phyloP scores from a whole-genome alignment of 2,113 vertebrate genomes.

The Pygoscelis adeliae region DNA sequence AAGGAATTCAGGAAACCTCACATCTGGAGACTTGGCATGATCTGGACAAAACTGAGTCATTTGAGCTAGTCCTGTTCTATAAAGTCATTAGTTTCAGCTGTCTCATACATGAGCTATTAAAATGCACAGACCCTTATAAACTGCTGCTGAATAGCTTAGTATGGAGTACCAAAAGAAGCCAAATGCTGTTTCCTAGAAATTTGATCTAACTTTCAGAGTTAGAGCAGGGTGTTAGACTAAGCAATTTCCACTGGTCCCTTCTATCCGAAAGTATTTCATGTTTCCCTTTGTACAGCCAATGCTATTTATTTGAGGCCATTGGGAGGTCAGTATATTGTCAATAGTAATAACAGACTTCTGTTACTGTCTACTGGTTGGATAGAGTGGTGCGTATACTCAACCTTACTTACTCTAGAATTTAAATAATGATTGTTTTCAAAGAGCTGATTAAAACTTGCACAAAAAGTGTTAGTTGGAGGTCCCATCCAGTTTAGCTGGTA shows the following conservation, averaged over 20 bases:
- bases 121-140: background rate
- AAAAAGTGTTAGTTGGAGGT: background rate
- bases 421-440: background rate
- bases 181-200: constrained; percentile 5
- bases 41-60: background rate
- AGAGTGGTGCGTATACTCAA: background rate
- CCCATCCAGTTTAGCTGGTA: background rate
- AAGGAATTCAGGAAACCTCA: constrained; percentile 3
- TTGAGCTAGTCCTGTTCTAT: constrained; percentile 9
- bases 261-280: background rate
- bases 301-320: background rate
- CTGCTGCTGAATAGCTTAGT: background rate
- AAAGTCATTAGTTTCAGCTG: constrained; percentile 24
- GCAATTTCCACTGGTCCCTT: background rate
- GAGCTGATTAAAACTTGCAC: background rate
- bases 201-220: background rate
- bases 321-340: background rate
- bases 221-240: background rate
- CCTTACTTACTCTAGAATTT: background rate
- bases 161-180: background rate
- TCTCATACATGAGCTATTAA: background rate
- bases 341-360: background rate
- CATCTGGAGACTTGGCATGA: constrained; percentile 29
- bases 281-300: background rate
- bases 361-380: background rate